These are phyloP conservation scores for Musca domestica DNA, from an alignment of 1,140 invertebrate genomes.

Conservation along the genomic window DNA sequence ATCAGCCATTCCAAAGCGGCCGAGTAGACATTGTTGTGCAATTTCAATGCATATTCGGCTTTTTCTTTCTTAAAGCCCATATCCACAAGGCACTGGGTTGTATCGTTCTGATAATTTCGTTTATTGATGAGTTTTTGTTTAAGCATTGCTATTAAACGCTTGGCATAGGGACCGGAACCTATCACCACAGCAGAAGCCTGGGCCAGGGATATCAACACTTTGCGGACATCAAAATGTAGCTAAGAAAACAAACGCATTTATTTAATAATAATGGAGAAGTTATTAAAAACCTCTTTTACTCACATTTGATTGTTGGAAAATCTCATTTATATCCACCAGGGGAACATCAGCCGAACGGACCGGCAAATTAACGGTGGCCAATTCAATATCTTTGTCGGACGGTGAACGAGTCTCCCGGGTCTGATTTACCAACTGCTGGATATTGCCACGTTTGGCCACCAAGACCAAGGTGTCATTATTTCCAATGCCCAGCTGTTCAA, in stretches of 20 bases:
- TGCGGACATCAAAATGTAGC: constrained; percentile 52
- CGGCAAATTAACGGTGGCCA: constrained; percentile 39
- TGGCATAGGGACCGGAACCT: constrained; percentile 48
- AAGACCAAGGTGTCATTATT: constrained; percentile 47
- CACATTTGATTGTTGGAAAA: constrained; percentile 52
- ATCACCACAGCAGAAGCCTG: constrained; percentile 48
- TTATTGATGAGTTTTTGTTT: constrained; percentile 50
- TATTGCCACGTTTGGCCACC: constrained; percentile 34
- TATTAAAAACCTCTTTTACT: constrained; percentile 22
- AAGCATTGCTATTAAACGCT: constrained; percentile 48
- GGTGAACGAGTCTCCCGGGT: constrained; percentile 41
- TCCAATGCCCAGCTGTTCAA: constrained; percentile 38
- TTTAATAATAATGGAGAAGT: neutral
- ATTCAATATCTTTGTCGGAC: constrained; percentile 40
- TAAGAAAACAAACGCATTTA: constrained; percentile 10
- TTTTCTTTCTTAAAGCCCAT: constrained; percentile 49
- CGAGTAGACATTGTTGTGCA: constrained; percentile 41
- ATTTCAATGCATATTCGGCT: constrained; percentile 42
- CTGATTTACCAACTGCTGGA: constrained; percentile 32
- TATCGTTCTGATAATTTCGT: constrained; percentile 45
- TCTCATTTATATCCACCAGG: constrained; percentile 50
- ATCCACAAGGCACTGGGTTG: constrained; percentile 48
- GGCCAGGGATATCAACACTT: constrained; percentile 50
- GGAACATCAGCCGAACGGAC: constrained; percentile 31
- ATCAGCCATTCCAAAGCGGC: constrained; percentile 49